Evolutionary conservation across 2,113 vertebrate genomes (phyloP).

Genomic region (Lathamus discolor): DNA sequence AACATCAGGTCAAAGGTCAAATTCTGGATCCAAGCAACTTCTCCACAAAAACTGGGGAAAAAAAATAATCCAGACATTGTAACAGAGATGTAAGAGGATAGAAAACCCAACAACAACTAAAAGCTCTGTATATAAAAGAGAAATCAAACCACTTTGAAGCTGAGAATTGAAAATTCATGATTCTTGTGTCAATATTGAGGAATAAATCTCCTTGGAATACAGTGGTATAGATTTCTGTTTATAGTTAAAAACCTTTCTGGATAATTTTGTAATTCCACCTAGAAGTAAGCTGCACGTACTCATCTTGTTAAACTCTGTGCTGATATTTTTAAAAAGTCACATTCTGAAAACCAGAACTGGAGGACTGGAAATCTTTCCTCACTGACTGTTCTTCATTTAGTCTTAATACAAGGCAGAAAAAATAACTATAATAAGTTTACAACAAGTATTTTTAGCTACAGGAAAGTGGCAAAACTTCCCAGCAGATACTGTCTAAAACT

Average conservation of each 20-base stretch:
- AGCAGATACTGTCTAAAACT: neutral
- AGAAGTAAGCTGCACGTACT: neutral
- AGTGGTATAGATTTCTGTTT: neutral
- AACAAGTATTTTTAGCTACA: neutral
- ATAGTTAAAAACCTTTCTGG: neutral
- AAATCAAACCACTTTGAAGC: neutral
- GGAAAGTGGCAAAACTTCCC: neutral
- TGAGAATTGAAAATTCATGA: neutral
- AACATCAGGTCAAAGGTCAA: conserved; percentile 12
- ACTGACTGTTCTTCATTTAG: neutral
- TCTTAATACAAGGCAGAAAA: neutral
- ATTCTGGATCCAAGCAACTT: neutral
- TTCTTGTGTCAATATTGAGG: neutral
- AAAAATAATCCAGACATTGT: neutral
- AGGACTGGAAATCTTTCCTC: neutral
- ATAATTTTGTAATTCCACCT: neutral
- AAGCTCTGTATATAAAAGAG: neutral
- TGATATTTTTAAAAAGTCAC: neutral
- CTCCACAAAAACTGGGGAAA: neutral
- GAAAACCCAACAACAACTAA: neutral
- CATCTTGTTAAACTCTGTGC: neutral
- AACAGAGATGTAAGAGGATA: neutral
- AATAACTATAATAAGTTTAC: neutral
- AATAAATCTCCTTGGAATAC: neutral
- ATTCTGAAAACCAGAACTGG: neutral